Conservation (phyloP, 2,888 invertebrate species). For the Macrosiphum euphorbiae region DNA sequence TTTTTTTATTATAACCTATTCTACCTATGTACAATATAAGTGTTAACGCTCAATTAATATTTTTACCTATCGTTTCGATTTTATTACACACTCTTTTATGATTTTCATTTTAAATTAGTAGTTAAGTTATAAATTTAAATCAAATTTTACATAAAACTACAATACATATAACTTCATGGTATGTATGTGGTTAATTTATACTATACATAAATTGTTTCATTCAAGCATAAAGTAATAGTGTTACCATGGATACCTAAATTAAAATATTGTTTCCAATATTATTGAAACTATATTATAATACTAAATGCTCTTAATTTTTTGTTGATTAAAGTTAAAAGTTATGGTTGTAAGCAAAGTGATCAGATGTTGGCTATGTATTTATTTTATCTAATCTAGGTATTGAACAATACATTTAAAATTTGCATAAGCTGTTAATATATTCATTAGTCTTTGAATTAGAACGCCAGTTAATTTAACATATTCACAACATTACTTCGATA, state of each 20-base stretch:
- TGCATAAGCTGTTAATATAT: not conserved
- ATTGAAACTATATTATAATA: not conserved
- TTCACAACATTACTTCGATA: not conserved
- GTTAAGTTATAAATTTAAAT: not conserved
- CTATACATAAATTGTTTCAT: not conserved
- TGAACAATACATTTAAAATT: not conserved
- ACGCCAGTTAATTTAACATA: not conserved
- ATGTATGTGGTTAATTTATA: not conserved
- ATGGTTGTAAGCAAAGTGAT: not conserved
- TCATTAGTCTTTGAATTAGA: not conserved
- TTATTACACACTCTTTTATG: not conserved
- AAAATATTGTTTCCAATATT: not conserved
- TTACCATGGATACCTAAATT: conserved; percentile 14
- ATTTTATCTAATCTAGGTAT: not conserved
- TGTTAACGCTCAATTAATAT: not conserved
- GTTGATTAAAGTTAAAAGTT: not conserved
- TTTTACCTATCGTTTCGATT: not conserved
- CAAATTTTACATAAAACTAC: not conserved
- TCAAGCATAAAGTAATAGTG: not conserved
- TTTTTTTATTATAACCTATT: not conserved
- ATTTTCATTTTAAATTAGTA: not conserved
- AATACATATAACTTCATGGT: not conserved
- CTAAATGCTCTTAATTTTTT: not conserved
- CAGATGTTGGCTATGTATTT: not conserved
- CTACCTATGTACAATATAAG: not conserved